phyloP scores from a whole-genome alignment of 2,113 vertebrate species.

The Chaetops frenatus region DNA sequence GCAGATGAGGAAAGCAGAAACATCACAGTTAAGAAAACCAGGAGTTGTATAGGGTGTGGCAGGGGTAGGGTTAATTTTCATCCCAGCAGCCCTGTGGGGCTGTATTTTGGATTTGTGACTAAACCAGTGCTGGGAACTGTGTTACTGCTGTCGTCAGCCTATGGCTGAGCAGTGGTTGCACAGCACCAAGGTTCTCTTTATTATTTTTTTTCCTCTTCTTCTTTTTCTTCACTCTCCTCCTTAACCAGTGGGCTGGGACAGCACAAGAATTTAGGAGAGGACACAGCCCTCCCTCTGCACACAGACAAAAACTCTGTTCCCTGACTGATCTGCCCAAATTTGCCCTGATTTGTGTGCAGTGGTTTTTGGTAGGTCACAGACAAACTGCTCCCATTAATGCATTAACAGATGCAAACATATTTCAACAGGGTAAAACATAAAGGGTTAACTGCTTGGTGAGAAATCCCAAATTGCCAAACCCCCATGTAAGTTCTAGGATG shows the following conservation, averaged over 20 bases:
- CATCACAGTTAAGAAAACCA: neutral
- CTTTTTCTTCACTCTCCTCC: neutral
- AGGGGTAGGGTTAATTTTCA: neutral
- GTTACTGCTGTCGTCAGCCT: neutral
- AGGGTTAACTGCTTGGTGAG: neutral
- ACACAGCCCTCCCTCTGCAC: neutral
- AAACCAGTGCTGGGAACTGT: neutral
- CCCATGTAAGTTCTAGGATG: neutral
- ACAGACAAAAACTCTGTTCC: neutral
- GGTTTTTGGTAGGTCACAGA: conserved; percentile 22
- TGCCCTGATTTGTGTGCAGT: conserved; percentile 9
- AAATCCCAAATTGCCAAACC: neutral
- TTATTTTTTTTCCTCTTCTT: rapidly evolving
- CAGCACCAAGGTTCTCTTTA: neutral
- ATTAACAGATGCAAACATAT: neutral
- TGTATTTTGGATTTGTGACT: neutral
- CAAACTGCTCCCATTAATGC: neutral
- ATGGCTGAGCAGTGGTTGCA: neutral
- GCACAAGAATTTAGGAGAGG: neutral
- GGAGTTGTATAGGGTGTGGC: neutral
- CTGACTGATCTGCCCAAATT: conserved; percentile 1
- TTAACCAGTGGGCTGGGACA: neutral
- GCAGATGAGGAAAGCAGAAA: neutral
- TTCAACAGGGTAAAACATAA: neutral
- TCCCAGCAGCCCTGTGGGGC: neutral